Evolutionary conservation across 2,888 invertebrate species (phyloP), one percentile per base, ranked within the genome.

Genomic region (Galerucella calmariensis): DNA sequence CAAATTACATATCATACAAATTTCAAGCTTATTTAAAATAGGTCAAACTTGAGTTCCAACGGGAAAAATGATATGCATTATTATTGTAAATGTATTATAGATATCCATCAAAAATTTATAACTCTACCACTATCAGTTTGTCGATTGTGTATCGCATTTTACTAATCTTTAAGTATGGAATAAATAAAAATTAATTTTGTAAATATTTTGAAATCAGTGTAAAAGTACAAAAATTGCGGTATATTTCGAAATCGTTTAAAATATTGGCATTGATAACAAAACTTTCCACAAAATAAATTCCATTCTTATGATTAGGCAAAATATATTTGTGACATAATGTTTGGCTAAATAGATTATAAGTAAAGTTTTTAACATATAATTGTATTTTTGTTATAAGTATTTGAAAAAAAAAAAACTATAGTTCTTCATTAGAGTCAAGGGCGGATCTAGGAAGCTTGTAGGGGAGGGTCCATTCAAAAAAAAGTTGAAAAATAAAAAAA

Each of bases 361-460:
- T 48, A 12, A 51, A 51, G n/a, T 51, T 59, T 12, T 59, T 27
- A 35, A 24, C 24, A 27, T 9, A 59, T 14, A 24, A 12, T 27
- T 59, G 27, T 59, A 27, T 24, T 59, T 59, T 59, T 27, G 14
- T 11, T 59, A 59, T 11, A 59, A 59, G 24, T 59, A 59, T 59
- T 24, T 20, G 59, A 59, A 20, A 12, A 14, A 27, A 27, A 20
- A 20, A 20, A 20, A 20, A 20, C 20, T 20, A 20, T 20, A 20
- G 20, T 20, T 20, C 20, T 20, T 20, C 20, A 20, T 20, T 20
- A 20, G 20, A 20, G 20, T 20, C 20, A 20, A 20, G 20, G 20
- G 20, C 20, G 20, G 20, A 20, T 20, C 20, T 20, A 20, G 20
- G 20, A 20, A 20, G 20, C 20, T 20, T 20, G 20, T 20, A 20